Evolutionary conservation across 2,888 invertebrate genomes (phyloP).

Genomic region (Drosophila flavopinicola): DNA sequence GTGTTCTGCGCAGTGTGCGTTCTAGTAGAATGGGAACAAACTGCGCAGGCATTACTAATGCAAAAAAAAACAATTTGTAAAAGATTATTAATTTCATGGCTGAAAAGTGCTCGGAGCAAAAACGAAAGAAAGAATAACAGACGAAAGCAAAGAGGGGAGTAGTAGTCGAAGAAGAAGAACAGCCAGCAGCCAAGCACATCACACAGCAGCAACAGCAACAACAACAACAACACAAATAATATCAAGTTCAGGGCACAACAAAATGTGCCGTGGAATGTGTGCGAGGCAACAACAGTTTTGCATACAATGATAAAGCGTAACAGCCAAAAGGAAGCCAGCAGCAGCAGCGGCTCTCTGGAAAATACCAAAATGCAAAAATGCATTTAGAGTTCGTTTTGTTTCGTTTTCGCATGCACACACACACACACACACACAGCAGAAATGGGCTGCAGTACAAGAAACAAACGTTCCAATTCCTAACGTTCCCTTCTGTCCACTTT

Average conservation of each 20-base stretch:
- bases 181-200: slow-evolving; percentile 10
- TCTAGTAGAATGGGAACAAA: slow-evolving; percentile 51
- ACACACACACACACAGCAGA: neutral
- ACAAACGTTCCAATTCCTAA: slow-evolving; percentile 58
- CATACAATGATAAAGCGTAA: slow-evolving; percentile 12
- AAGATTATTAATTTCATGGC: slow-evolving; percentile 69
- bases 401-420: slow-evolving; percentile 24
- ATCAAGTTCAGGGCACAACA: slow-evolving; percentile 56
- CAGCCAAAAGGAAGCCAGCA: slow-evolving; percentile 20
- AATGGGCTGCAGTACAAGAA: slow-evolving; percentile 15
- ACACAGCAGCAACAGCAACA: too few relatives aligned
- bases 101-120: slow-evolving; percentile 36
- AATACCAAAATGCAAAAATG: slow-evolving; percentile 40
- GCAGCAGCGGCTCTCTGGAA: slow-evolving; percentile 4
- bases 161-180: neutral
- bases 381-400: slow-evolving; percentile 39
- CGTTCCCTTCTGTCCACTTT: slow-evolving; percentile 54
- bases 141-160: slow-evolving; percentile 13
- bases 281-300: slow-evolving; percentile 5
- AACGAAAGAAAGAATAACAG: slow-evolving; percentile 14
- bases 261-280: slow-evolving; percentile 19
- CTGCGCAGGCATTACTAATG: slow-evolving; percentile 68
- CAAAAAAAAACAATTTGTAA: slow-evolving; percentile 69
- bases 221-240: slow-evolving; percentile 23
- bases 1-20: slow-evolving; percentile 24